Conservation (phyloP, 1,140 invertebrate species). For the Diuraphis noxia region DNA sequence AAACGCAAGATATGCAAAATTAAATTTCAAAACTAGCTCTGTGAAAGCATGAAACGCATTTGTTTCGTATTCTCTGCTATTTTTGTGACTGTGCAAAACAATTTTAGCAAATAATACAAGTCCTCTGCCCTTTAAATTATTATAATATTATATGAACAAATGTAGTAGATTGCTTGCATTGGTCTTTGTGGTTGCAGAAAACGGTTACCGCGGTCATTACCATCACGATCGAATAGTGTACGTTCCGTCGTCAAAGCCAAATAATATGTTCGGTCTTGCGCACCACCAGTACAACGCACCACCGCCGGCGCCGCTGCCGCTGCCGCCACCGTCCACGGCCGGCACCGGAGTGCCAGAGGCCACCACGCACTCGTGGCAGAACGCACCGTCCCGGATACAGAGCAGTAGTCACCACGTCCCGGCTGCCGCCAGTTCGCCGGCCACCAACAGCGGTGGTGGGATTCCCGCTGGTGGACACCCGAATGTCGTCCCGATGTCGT, state of each 20-base stretch:
- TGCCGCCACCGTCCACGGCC: not conserved
- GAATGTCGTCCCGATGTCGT: not conserved
- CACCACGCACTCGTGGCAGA: slow-evolving; percentile 24
- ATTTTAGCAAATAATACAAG: too few species aligned
- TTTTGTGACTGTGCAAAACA: too few species aligned
- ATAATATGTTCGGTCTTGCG: slow-evolving; percentile 30
- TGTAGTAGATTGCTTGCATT: too few species aligned
- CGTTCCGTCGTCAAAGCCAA: slow-evolving; percentile 35
- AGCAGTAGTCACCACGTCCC: not conserved
- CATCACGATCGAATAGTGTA: slow-evolving; percentile 44
- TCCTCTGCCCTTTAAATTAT: too few species aligned
- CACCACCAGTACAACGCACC: slow-evolving; percentile 26
- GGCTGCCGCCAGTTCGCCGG: not conserved
- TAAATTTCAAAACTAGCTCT: too few species aligned
- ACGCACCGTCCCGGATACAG: not conserved
- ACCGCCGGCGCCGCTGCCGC: not conserved
- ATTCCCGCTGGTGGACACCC: not conserved
- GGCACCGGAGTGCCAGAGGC: not conserved
- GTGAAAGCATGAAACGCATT: too few species aligned
- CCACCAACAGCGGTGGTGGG: not conserved
- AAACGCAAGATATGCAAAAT: too few species aligned
- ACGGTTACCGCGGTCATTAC: slow-evolving; percentile 31
- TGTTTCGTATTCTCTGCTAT: too few species aligned
- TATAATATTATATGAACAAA: too few species aligned
- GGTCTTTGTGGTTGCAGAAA: not conserved